These are phyloP conservation scores for Plutella xylostella DNA, from an alignment of 2,888 invertebrate genomes.

Conservation along the genomic window DNA sequence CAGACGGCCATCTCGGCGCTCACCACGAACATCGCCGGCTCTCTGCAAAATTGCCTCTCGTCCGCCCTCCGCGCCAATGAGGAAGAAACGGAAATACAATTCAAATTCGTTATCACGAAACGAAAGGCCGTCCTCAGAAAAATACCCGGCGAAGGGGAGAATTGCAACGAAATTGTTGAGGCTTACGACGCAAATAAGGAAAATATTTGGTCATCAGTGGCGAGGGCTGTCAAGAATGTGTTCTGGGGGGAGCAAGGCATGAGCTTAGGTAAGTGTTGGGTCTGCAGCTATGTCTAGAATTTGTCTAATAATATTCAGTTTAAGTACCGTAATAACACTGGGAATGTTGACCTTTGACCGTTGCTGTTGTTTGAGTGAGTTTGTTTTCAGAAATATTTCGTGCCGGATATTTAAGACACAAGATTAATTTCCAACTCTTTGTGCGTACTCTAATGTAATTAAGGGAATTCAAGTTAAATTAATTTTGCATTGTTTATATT, in stretches of 20 bases:
- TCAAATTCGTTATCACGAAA: conserved; percentile 58
- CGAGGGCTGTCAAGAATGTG: conserved; percentile 53
- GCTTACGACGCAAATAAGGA: conserved; percentile 32
- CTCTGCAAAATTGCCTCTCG: conserved; percentile 47
- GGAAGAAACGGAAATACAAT: conserved; percentile 60
- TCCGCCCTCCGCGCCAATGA: conserved; percentile 43
- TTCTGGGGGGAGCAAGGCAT: conserved; percentile 46
- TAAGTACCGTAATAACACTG: too few relatives aligned
- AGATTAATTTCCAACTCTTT: too few relatives aligned
- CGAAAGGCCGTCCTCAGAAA: conserved; percentile 49
- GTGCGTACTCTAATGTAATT: too few relatives aligned
- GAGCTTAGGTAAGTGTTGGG: conserved; percentile 13
- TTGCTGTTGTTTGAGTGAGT: background rate
- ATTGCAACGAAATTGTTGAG: conserved; percentile 24
- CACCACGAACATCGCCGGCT: conserved; percentile 46
- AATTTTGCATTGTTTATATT: too few relatives aligned
- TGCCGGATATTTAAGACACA: too few relatives aligned
- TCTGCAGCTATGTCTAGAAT: background rate
- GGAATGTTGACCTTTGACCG: background rate
- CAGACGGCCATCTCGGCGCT: conserved; percentile 44
- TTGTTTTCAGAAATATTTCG: background rate
- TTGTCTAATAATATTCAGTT: too few relatives aligned
- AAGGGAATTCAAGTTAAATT: too few relatives aligned
- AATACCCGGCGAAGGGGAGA: conserved; percentile 28
- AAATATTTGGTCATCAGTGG: conserved; percentile 57